A percentile compares a stretch with the other conserved stretches of the same genome.
Conservation (phyloP, 2,888 invertebrate genomes). For the Pyrrhosoma nymphula region DNA sequence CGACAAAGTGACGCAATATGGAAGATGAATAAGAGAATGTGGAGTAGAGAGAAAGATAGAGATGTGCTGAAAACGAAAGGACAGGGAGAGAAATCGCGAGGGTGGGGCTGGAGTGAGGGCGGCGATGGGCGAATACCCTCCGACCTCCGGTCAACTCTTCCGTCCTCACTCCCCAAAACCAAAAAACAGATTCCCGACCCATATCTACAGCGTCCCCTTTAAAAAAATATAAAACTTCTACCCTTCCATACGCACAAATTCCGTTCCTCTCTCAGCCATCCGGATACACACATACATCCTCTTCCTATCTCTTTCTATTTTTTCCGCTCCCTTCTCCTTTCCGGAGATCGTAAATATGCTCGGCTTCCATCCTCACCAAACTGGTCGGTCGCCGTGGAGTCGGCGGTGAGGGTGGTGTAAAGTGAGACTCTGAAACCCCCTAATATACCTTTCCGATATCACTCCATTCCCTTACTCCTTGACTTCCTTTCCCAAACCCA, state of each 20-base stretch:
- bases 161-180: background rate
- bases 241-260: background rate
- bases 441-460: background rate
- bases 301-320: conserved; percentile 14
- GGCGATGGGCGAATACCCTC: background rate
- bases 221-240: background rate
- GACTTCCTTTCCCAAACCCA: background rate
- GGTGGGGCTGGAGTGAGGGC: too few species aligned
- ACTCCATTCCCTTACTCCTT: background rate
- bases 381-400: background rate
- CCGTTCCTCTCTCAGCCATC: background rate
- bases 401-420: background rate
- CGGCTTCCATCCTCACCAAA: background rate
- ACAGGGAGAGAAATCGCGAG: background rate
- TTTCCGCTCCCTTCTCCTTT: background rate
- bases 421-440: background rate
- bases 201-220: background rate
- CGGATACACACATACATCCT: background rate
- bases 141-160: background rate
- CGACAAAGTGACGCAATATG: background rate
- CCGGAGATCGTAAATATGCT: conserved; percentile 29
- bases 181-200: background rate
- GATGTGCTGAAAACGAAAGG: background rate
- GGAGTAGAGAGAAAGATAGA: background rate
- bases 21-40: background rate